These are phyloP conservation scores for Oostethus manadensis DNA, from an alignment of 2,113 vertebrate genomes.

Conservation along the genomic window DNA sequence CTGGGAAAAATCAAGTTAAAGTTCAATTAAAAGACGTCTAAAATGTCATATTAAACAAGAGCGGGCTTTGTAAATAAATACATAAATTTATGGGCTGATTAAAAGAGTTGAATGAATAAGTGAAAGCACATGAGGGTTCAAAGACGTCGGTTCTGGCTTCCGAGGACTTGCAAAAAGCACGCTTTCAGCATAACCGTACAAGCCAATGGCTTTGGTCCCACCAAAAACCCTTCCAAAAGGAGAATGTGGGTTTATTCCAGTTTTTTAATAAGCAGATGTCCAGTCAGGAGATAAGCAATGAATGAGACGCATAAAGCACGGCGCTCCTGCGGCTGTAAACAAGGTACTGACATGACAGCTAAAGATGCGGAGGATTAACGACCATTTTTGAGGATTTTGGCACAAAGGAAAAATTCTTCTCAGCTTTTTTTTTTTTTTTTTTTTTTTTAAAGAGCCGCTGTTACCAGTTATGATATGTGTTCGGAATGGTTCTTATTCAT, in stretches of 20 bases:
- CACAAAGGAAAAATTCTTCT: constrained; percentile 43
- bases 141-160: constrained; percentile 39
- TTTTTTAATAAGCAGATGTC: constrained; percentile 57
- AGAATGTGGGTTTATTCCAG: constrained; percentile 17
- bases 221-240: constrained; percentile 18
- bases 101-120: constrained; percentile 38
- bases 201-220: constrained; percentile 17
- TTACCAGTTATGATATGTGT: background rate
- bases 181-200: constrained; percentile 19
- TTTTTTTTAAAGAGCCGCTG: background rate
- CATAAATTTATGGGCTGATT: constrained; percentile 17
- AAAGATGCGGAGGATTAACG: constrained; percentile 51
- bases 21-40: background rate
- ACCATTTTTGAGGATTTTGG: constrained; percentile 20
- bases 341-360: constrained; percentile 53
- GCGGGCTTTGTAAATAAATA: constrained; percentile 17
- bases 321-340: constrained; percentile 31
- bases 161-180: constrained; percentile 29
- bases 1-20: no score
- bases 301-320: constrained; percentile 13
- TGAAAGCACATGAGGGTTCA: constrained; percentile 15
- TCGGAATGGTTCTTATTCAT: background rate
- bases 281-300: constrained; percentile 32
- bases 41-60: constrained; percentile 28
- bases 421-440: constrained; percentile 20